Evolutionary conservation across 2,888 invertebrate species (phyloP).

Genomic region (Philonicus albiceps): DNA sequence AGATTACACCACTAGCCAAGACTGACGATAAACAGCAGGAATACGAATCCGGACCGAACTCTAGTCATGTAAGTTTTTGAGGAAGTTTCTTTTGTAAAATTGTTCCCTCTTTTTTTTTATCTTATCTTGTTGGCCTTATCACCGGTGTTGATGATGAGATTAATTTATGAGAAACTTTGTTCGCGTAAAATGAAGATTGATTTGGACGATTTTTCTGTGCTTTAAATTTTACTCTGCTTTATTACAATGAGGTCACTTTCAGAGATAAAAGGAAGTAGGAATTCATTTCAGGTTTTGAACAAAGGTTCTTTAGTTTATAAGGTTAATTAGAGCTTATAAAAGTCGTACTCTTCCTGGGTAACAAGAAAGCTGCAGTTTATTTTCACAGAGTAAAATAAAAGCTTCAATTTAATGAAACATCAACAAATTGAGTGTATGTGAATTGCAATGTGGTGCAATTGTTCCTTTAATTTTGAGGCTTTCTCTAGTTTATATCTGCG

Average conservation of each 20-base stretch:
- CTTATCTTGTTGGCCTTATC: conserved; percentile 39
- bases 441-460: not conserved
- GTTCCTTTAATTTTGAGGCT: not conserved
- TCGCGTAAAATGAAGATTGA: not conserved
- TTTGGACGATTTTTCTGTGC: not conserved
- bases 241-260: not conserved
- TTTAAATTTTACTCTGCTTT: not conserved
- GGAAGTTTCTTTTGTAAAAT: not conserved
- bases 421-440: not conserved
- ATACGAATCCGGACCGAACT: conserved; percentile 48
- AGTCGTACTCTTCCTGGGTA: not conserved
- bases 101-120: not conserved
- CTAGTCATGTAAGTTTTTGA: conserved; percentile 51
- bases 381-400: not conserved
- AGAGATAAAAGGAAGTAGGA: not conserved
- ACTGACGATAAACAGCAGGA: conserved; percentile 28
- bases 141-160: not conserved
- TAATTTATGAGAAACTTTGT: not conserved
- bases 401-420: not conserved
- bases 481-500: not conserved
- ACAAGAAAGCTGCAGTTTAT: not conserved
- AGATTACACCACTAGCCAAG: conserved; percentile 9
- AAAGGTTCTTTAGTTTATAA: not conserved
- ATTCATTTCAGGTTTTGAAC: not conserved
- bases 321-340: not conserved